A percentile compares a stretch with the other conserved stretches of the same genome.
Conservation (phyloP, 2,113 vertebrate genomes). For the Tricholaema leucomelas region DNA sequence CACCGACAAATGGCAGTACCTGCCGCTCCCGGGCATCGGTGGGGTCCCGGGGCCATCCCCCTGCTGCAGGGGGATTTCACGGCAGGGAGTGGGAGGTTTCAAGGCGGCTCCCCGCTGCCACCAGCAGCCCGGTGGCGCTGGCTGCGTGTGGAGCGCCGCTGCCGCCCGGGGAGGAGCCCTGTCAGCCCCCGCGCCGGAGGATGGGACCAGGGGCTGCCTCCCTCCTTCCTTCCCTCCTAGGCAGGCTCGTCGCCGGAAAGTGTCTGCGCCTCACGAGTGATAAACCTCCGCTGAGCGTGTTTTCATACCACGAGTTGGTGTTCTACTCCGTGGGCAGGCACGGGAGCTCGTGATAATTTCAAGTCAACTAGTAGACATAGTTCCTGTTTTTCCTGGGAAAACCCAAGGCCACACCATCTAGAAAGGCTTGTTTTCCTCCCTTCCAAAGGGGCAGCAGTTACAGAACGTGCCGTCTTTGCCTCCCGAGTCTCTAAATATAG, state of each 20-base stretch:
- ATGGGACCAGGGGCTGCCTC: neutral
- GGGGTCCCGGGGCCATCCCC: too few relatives aligned
- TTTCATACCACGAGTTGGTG: neutral
- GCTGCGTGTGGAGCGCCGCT: neutral
- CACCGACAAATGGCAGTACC: neutral
- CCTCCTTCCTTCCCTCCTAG: neutral
- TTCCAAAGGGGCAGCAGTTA: neutral
- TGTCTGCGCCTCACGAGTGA: neutral
- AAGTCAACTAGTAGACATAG: neutral
- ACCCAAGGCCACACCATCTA: neutral
- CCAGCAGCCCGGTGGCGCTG: neutral
- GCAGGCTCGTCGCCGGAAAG: neutral
- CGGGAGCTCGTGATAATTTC: neutral
- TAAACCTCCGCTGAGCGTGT: neutral
- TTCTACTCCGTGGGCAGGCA: neutral
- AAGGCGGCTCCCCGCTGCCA: neutral
- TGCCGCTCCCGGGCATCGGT: too few relatives aligned
- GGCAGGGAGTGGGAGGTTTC: neutral
- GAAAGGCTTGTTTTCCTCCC: neutral
- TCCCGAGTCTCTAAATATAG: neutral
- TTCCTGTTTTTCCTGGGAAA: neutral
- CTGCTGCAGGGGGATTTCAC: neutral
- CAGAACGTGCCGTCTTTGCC: neutral
- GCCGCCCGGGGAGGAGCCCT: neutral
- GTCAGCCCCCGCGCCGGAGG: neutral